Evolutionary conservation across 2,888 invertebrate species (phyloP).

Genomic region (Melanostoma mellinum): DNA sequence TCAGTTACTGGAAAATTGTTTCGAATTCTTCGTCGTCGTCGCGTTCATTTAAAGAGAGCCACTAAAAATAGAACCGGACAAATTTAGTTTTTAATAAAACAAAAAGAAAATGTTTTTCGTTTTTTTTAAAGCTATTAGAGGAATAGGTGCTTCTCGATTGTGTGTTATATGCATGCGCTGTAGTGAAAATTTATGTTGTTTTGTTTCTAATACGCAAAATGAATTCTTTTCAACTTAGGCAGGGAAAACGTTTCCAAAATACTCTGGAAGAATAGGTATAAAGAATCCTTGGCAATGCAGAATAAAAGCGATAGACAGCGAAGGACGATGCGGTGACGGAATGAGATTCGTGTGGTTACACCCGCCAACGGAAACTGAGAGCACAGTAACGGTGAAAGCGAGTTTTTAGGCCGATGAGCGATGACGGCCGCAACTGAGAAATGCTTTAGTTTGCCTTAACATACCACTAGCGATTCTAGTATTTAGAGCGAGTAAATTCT

Average conservation of each 20-base stretch:
- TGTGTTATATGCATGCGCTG: not conserved
- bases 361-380: conserved; percentile 68
- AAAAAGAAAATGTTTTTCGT: not conserved
- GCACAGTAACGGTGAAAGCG: conserved; percentile 68
- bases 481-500: conserved; percentile 46
- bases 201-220: not conserved
- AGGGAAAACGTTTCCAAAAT: not conserved
- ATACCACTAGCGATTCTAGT: not conserved
- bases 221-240: too few species aligned
- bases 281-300: conserved; percentile 55
- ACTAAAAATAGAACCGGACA: conserved; percentile 68
- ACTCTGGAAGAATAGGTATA: conserved; percentile 26
- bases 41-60: conserved; percentile 59
- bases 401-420: conserved; percentile 67
- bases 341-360: conserved; percentile 62
- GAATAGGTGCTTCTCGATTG: not conserved
- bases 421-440: too few species aligned
- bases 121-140: conserved; percentile 12
- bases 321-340: conserved; percentile 42
- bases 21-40: conserved; percentile 30
- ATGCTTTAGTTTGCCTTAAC: not conserved
- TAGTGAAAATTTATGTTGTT: conserved; percentile 12
- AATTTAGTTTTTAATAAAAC: conserved; percentile 23
- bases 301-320: conserved; percentile 47
- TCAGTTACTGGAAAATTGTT: conserved; percentile 54